Evolutionary conservation across 2,113 vertebrate species (phyloP).

Genomic region (Motacilla tschutschensis): DNA sequence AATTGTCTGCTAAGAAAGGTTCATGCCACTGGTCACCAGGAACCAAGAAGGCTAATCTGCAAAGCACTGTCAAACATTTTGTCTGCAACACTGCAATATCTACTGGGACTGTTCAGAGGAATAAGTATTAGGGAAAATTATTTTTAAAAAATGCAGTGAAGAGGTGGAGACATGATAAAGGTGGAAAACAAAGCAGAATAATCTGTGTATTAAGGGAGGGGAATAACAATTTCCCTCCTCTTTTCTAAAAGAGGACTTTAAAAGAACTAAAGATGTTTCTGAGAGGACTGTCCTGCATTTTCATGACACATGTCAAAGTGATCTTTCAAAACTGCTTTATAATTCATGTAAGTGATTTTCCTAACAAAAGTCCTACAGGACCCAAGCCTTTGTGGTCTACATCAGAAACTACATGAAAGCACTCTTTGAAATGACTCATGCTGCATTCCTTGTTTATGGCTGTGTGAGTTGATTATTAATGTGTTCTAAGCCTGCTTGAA

Average conservation of each 20-base stretch:
- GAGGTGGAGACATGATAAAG: not conserved
- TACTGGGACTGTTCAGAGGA: not conserved
- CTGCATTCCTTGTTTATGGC: constrained; percentile 9
- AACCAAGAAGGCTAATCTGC: not conserved
- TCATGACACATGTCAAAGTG: constrained; percentile 16
- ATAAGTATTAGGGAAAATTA: not conserved
- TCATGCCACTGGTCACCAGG: not conserved
- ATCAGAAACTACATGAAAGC: constrained; percentile 59
- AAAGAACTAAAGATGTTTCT: not conserved
- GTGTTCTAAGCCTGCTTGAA: not conserved
- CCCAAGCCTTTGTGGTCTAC: constrained; percentile 50
- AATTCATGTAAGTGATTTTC: constrained; percentile 50
- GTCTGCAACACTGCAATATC: not conserved
- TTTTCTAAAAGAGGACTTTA: not conserved
- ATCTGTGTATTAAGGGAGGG: not conserved
- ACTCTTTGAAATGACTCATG: constrained; percentile 24
- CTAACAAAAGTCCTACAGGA: constrained; percentile 48
- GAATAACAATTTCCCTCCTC: not conserved
- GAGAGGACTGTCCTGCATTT: not conserved
- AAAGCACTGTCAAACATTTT: not conserved
- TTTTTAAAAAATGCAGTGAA: not conserved
- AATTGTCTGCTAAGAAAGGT: not conserved
- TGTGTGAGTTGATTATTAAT: constrained; percentile 11
- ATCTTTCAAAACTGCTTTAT: constrained; percentile 35
- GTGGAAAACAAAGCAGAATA: not conserved